Percentiles rank a stretch among this genome's conserved stretches.
phyloP scores from a whole-genome alignment of 2,888 invertebrate genomes.

The Uropetala carovei region DNA sequence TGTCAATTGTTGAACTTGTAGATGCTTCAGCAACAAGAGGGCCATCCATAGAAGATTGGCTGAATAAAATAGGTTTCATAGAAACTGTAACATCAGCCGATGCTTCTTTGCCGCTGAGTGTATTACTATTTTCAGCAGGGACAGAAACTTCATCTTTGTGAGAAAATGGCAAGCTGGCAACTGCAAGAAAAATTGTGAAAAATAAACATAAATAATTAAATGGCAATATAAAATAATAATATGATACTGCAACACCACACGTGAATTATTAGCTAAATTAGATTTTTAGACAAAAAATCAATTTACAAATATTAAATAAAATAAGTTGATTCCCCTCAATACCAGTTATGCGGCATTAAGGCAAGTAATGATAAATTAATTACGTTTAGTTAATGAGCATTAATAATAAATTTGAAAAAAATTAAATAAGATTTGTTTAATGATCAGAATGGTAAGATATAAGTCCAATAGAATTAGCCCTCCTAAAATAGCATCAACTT shows the following conservation, averaged over 20 bases:
- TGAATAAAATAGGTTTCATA: background rate
- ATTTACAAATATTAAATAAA: no score
- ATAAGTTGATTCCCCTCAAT: no score
- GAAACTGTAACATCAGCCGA: conserved; percentile 21
- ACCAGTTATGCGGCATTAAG: no score
- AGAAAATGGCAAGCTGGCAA: conserved; percentile 75
- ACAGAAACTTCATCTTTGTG: conserved; percentile 73
- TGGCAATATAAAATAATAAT: conserved; percentile 68
- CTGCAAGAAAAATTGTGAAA: conserved; percentile 70
- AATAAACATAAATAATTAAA: conserved; percentile 72
- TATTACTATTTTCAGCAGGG: background rate
- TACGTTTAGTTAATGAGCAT: no score
- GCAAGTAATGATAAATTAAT: no score
- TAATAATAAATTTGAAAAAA: no score
- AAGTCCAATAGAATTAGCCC: background rate
- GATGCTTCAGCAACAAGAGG: background rate
- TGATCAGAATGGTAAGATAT: background rate
- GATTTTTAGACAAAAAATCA: no score
- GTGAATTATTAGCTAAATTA: no score
- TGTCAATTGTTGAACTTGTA: background rate
- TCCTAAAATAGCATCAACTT: background rate
- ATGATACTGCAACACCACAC: background rate
- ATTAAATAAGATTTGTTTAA: background rate
- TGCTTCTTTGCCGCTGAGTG: background rate
- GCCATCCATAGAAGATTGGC: background rate